A percentile compares a stretch with the other conserved stretches of the same genome.
Conservation (phyloP, 2,888 invertebrate genomes). For the Tinea pellionella region DNA sequence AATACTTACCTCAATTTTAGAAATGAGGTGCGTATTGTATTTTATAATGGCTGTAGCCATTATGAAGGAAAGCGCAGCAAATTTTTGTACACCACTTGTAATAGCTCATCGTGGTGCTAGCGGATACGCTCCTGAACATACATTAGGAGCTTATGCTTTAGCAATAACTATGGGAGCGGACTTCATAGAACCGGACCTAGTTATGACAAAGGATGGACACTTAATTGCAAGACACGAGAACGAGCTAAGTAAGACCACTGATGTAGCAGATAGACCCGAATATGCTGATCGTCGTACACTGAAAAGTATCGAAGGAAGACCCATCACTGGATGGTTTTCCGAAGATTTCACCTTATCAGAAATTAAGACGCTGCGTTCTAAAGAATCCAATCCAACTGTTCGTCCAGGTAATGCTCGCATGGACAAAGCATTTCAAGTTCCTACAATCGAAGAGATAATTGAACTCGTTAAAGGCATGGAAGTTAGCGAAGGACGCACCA, state of each 20-base stretch:
- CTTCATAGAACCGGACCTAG: constrained; percentile 16
- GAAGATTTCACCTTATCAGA: constrained; percentile 16
- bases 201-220: constrained; percentile 16
- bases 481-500: constrained; percentile 4
- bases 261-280: constrained; percentile 13
- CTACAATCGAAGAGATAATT: constrained; percentile 16
- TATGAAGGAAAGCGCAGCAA: background rate
- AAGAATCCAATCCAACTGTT: constrained; percentile 12
- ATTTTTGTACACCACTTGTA: constrained; percentile 7
- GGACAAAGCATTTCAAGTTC: constrained; percentile 14
- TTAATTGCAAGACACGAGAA: constrained; percentile 16
- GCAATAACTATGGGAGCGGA: constrained; percentile 17
- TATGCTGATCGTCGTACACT: constrained; percentile 11
- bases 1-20: background rate
- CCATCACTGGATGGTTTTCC: constrained; percentile 14
- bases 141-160: constrained; percentile 15
- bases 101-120: constrained; percentile 16
- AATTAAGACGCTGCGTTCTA: constrained; percentile 14
- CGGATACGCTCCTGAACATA: constrained; percentile 16
- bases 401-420: constrained; percentile 16
- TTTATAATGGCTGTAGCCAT: background rate
- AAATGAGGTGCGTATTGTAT: background rate
- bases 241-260: constrained; percentile 14
- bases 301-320: constrained; percentile 10
- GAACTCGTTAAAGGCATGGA: constrained; percentile 15